These are phyloP conservation scores for Sebastes variabilis DNA, from an alignment of 2,797 vertebrate species.

Conservation along the genomic window DNA sequence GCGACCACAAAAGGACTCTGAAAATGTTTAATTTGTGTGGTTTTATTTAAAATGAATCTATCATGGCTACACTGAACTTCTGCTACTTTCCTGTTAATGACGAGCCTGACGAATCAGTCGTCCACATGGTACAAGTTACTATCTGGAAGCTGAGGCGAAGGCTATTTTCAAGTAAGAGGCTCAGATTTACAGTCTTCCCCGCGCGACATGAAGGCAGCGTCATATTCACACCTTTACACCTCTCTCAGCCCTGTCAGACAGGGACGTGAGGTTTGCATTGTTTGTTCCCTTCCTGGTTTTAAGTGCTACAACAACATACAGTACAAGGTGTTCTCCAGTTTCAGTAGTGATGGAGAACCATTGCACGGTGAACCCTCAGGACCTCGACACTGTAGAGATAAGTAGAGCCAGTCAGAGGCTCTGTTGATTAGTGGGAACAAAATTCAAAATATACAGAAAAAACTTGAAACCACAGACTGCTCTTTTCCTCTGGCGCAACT, in stretches of 20 bases:
- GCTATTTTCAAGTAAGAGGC: conserved; percentile 41
- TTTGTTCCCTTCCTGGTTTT: conserved; percentile 16
- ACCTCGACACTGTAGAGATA: not conserved
- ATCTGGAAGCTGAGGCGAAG: conserved; percentile 18
- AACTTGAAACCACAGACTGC: not conserved
- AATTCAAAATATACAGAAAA: not conserved
- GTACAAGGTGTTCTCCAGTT: conserved; percentile 1
- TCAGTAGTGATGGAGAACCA: conserved; percentile 2
- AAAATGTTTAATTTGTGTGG: not conserved
- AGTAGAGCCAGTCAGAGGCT: not conserved
- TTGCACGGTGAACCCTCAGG: conserved; percentile 4
- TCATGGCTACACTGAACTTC: conserved; percentile 16
- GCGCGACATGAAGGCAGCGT: not conserved
- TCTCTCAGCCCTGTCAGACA: not conserved
- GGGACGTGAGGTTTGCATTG: not conserved
- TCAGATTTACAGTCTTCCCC: conserved; percentile 25
- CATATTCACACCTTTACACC: not conserved
- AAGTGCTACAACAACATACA: conserved; percentile 35
- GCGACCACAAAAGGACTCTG: not conserved
- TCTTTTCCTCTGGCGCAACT: not conserved
- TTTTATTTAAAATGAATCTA: conserved; percentile 47
- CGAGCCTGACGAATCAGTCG: not conserved
- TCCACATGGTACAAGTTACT: not conserved
- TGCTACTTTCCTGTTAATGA: conserved; percentile 22
- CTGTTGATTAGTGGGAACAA: not conserved